Conservation (phyloP, 2,888 invertebrate species). For the Drosophila algonquin region DNA sequence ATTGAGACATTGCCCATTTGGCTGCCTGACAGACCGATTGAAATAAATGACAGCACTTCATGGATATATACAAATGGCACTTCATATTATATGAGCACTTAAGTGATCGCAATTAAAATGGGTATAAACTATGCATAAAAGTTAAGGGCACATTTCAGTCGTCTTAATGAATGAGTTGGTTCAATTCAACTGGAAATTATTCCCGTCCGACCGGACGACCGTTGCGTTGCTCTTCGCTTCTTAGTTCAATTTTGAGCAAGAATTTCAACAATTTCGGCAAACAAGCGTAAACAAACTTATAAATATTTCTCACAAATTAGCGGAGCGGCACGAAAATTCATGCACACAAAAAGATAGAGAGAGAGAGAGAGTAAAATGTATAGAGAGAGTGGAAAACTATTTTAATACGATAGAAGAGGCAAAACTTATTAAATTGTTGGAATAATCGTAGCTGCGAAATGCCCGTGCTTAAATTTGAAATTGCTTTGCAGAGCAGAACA, state of each 20-base stretch:
- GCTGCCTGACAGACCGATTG: neutral
- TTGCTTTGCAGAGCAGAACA: no score
- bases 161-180: slow-evolving; percentile 15
- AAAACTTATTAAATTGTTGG: no score
- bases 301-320: slow-evolving; percentile 27
- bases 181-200: slow-evolving; percentile 1
- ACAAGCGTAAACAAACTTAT: slow-evolving; percentile 39
- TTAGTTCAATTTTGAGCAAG: slow-evolving; percentile 8
- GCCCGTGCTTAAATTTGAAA: no score
- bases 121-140: neutral
- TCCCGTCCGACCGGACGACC: neutral
- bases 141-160: neutral
- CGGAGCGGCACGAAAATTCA: neutral
- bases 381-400: no score
- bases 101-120: neutral
- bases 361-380: no score
- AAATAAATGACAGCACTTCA: neutral
- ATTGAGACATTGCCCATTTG: no score
- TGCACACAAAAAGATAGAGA: no score
- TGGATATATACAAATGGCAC: neutral
- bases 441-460: no score
- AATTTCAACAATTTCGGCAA: slow-evolving; percentile 5
- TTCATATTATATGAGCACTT: neutral
- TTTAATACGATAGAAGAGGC: no score
- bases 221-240: neutral